Percentiles rank a stretch among this genome's conserved stretches.
phyloP scores from a whole-genome alignment of 2,797 vertebrate species.

The Dermochelys coriacea region DNA sequence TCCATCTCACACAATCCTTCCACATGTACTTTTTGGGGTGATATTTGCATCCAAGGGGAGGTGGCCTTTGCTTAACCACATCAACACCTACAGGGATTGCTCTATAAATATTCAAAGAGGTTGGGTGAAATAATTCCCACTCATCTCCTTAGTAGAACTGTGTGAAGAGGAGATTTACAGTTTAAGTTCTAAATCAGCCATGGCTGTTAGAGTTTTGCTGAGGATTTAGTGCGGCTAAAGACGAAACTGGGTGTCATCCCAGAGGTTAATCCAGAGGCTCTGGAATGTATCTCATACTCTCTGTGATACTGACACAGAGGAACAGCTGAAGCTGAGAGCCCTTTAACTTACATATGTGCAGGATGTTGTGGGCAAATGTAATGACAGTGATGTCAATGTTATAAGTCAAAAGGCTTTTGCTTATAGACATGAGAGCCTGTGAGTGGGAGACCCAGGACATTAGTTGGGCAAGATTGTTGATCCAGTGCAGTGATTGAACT shows the following conservation, averaged over 20 bases:
- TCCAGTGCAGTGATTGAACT: not conserved
- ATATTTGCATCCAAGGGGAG: not conserved
- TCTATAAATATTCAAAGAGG: slow-evolving; percentile 27
- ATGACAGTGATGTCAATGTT: not conserved
- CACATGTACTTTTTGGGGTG: not conserved
- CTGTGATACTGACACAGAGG: slow-evolving; percentile 31
- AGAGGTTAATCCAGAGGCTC: slow-evolving; percentile 74
- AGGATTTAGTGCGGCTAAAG: slow-evolving; percentile 78
- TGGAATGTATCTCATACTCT: slow-evolving; percentile 48
- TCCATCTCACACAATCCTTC: not conserved
- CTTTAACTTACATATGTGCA: not conserved
- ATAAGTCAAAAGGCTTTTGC: slow-evolving; percentile 29
- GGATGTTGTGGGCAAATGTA: not conserved
- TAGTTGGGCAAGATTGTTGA: not conserved
- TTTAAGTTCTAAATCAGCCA: slow-evolving; percentile 64
- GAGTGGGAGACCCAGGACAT: not conserved
- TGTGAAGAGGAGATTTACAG: slow-evolving; percentile 72
- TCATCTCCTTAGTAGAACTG: slow-evolving; percentile 20
- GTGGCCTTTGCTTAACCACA: not conserved
- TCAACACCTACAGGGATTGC: slow-evolving; percentile 19
- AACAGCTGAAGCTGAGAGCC: slow-evolving; percentile 69
- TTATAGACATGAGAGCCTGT: not conserved
- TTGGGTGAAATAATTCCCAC: not conserved
- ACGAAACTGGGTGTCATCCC: slow-evolving; percentile 68
- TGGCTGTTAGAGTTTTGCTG: slow-evolving; percentile 67